These are phyloP conservation scores for Poeciliopsis retropinna DNA, from an alignment of 2,113 vertebrate species.

Conservation along the genomic window DNA sequence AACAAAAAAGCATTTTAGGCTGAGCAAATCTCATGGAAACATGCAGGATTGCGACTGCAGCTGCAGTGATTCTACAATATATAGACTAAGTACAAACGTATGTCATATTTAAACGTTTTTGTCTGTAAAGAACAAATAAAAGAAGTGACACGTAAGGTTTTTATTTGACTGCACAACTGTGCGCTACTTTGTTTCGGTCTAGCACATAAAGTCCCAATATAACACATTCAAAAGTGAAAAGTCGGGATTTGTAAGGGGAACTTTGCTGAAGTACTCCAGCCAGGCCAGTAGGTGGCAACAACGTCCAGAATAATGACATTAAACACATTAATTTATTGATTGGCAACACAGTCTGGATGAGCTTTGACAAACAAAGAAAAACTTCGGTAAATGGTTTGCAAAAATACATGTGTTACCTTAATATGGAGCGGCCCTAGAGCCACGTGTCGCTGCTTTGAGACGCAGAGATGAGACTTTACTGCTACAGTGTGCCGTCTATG, in stretches of 20 bases:
- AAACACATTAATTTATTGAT: background rate
- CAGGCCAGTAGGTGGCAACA: background rate
- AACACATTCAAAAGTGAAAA: background rate
- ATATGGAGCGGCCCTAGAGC: background rate
- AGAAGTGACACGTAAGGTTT: background rate
- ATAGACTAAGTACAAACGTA: too few relatives aligned
- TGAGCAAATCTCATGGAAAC: background rate
- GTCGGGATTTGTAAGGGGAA: background rate
- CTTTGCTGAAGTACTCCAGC: background rate
- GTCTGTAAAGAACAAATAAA: too few relatives aligned
- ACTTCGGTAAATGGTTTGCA: background rate
- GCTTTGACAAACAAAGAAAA: background rate
- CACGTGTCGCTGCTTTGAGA: background rate
- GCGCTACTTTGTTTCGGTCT: background rate
- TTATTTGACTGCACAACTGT: background rate
- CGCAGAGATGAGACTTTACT: conserved; percentile 28
- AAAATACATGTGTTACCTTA: background rate
- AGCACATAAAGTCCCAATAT: background rate
- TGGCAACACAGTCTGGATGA: background rate
- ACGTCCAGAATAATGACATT: background rate
- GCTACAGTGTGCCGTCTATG: conserved; percentile 9
- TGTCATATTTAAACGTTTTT: too few relatives aligned
- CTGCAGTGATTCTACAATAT: too few relatives aligned
- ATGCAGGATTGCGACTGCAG: too few relatives aligned
- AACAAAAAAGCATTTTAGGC: too few relatives aligned